Conservation (phyloP, 1,140 invertebrate species). For the Uloborus diversus region DNA sequence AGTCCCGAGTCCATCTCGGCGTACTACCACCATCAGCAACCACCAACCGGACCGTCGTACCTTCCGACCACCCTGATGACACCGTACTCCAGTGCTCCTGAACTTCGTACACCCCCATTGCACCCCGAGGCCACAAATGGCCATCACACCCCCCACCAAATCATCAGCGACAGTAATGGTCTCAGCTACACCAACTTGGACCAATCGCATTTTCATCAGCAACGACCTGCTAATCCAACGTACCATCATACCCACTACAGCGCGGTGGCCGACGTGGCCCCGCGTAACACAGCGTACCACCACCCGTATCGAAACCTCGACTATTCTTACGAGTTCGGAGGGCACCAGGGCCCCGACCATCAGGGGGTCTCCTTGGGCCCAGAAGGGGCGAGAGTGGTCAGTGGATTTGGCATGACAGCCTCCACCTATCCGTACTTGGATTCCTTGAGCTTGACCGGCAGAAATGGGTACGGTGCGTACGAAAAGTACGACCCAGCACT, state of each 20-base stretch:
- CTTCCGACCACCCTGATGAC: constrained; percentile 39
- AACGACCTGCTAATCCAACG: constrained; percentile 5
- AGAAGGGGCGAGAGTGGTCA: constrained; percentile 37
- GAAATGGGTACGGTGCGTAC: constrained; percentile 43
- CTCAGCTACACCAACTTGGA: constrained; percentile 91
- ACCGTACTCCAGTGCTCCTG: constrained; percentile 27
- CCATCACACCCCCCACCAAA: constrained; percentile 64
- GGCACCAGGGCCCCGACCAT: constrained; percentile 30
- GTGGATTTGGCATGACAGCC: constrained; percentile 3
- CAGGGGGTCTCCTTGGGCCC: constrained; percentile 28
- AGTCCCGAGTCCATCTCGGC: constrained; percentile 13
- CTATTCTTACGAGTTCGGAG: constrained; percentile 15
- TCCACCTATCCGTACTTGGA: constrained; percentile 51
- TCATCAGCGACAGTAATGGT: constrained; percentile 84
- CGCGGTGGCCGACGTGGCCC: constrained; percentile 17
- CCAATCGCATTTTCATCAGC: constrained; percentile 57
- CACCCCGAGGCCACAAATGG: constrained; percentile 41
- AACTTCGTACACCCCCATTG: constrained; percentile 24
- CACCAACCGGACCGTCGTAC: constrained; percentile 34
- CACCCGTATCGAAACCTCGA: constrained; percentile 41
- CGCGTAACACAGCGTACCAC: constrained; percentile 10
- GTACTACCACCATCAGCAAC: constrained; percentile 39
- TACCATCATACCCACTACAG: constrained; percentile 32
- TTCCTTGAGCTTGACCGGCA: constrained; percentile 24
- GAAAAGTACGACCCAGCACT: constrained; percentile 39